Evolutionary conservation across 2,797 vertebrate species (phyloP), one percentile per base, ranked within the genome.

Genomic region (Melanotaenia boesemani): DNA sequence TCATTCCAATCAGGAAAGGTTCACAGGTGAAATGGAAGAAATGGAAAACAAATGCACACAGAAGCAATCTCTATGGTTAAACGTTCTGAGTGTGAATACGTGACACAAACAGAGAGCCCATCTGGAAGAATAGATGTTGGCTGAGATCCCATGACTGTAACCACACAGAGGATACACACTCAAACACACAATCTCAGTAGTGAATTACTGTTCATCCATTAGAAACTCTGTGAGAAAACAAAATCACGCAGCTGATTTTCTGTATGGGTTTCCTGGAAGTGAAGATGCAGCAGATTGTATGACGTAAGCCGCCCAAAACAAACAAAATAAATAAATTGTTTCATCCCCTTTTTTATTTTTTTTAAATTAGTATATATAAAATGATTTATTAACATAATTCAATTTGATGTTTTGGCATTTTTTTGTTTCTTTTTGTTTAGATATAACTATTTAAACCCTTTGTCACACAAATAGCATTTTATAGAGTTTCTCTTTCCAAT

Each of bases 41-140:
- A 64, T 52, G 16, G 18, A 32, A 68, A 69, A 64, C 30, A 63
- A 60, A 67, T 50, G 26, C 1, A 70, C 50, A 48, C 13, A 26
- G 24, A 5, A 10, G 67, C 16, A 32, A 36, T 64, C 78, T 66
- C 63, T 77, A 68, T 76, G 82, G 55, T 83, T 67, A 80, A 71
- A 88, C 79, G 69, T 74, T 77, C 72, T 85, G 24, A 3, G 73
- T 72, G 76, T 80, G 83, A 74, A 80, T 64, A 71, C 69, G 82
- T 86, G 76, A 69, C 72, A 76, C 81, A 85, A 74, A 86, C 73
- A 73, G 67, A 85, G 70, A 72, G 77, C 77, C 83, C 89, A 72
- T 87, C 85, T 88, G 91, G 83, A 85, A 85, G 74, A 79, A 76
- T 78, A 80, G 72, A 80, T 69, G 70, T 79, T 91, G 90, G 91